Evolutionary conservation across 2,888 invertebrate species (phyloP).

Genomic region (Diarsia rubi): DNA sequence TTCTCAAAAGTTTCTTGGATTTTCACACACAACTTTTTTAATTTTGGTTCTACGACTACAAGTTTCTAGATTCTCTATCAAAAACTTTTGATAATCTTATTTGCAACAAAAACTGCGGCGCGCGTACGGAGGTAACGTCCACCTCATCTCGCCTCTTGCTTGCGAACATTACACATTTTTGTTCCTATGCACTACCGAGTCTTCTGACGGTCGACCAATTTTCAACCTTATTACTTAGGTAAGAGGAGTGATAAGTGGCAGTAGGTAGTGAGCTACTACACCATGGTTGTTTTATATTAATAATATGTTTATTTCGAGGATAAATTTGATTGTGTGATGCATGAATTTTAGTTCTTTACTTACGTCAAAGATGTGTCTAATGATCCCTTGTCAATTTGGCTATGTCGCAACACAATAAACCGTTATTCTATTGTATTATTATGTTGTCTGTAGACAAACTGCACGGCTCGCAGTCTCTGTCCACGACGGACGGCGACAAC

Average conservation of each 20-base stretch:
- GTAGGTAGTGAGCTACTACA: neutral
- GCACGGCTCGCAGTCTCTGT: constrained; percentile 84
- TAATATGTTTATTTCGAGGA: neutral
- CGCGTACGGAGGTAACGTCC: too few species aligned
- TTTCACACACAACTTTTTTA: too few species aligned
- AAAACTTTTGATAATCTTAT: too few species aligned
- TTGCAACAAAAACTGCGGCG: too few species aligned
- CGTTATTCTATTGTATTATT: neutral
- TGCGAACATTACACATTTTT: too few species aligned
- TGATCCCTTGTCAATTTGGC: neutral
- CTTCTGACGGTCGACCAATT: neutral
- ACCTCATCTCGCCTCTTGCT: too few species aligned
- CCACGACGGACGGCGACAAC: constrained; percentile 83
- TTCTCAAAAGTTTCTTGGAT: too few species aligned
- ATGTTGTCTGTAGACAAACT: constrained; percentile 76
- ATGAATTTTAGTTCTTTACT: neutral
- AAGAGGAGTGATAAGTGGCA: neutral
- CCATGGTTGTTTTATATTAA: neutral
- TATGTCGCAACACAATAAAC: neutral
- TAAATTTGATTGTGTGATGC: neutral
- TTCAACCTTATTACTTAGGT: neutral
- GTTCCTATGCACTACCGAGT: too few species aligned
- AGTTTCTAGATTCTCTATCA: too few species aligned
- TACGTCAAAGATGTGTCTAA: neutral
- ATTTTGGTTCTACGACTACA: too few species aligned